A percentile compares a stretch with the other conserved stretches of the same genome.
Evolutionary conservation across 2,113 vertebrate species (phyloP).

Genomic region (Terrapene triunguis): DNA sequence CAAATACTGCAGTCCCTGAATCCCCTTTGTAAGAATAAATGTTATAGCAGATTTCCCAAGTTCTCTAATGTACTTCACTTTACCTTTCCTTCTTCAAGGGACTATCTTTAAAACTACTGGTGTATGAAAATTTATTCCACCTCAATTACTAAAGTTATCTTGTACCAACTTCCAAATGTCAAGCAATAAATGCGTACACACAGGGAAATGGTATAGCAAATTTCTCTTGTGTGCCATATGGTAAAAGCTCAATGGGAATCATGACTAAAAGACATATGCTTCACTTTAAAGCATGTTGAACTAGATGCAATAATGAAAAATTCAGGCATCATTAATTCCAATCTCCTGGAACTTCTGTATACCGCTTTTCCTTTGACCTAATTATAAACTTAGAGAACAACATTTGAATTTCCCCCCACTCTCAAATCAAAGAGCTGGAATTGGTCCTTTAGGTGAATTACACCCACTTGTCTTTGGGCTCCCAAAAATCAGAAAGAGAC

Average conservation of each 20-base stretch:
- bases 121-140: neutral
- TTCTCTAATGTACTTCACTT: neutral
- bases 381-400: neutral
- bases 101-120: neutral
- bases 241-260: neutral
- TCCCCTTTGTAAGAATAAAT: accelerated
- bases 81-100: neutral
- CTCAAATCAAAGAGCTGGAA: neutral
- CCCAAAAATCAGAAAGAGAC: neutral
- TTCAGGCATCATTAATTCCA: neutral
- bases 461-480: neutral
- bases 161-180: neutral
- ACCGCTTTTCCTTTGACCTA: neutral
- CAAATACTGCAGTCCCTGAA: neutral
- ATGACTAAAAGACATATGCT: neutral
- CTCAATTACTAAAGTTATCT: neutral
- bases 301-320: neutral
- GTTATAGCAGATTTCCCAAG: neutral
- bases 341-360: neutral
- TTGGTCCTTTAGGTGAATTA: neutral
- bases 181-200: neutral
- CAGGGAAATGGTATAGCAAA: too few relatives aligned
- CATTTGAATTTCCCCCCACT: neutral
- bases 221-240: neutral
- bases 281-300: neutral